Percentiles rank a stretch among this genome's conserved stretches.
phyloP scores from a whole-genome alignment of 2,797 vertebrate genomes.

The Helarctos malayanus region DNA sequence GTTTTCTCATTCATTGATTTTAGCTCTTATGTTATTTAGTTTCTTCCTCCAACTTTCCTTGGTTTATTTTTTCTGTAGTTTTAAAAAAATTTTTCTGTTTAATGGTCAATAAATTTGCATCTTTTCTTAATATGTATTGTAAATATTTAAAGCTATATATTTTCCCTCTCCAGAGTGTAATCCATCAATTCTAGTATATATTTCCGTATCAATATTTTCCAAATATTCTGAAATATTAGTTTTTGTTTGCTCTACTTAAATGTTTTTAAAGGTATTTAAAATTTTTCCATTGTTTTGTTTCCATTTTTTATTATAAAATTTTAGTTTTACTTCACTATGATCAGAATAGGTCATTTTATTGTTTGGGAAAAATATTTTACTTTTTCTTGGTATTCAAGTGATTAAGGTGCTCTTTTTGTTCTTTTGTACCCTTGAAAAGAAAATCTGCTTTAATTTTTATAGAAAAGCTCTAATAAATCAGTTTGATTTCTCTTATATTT shows the following conservation, averaged over 20 bases:
- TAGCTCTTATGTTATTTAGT: not conserved
- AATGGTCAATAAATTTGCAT: not conserved
- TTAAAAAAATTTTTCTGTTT: not conserved
- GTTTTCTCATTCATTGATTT: slow-evolving; percentile 20
- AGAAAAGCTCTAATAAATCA: not conserved
- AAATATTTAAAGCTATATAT: not conserved
- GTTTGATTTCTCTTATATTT: not conserved
- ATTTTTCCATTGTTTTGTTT: not conserved
- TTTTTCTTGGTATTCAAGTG: not conserved
- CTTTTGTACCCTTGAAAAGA: not conserved
- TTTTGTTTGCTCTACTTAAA: slow-evolving; percentile 1
- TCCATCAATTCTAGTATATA: not conserved
- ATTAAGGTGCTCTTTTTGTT: not conserved
- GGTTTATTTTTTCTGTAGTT: not conserved
- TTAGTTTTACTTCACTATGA: not conserved
- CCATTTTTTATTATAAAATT: not conserved
- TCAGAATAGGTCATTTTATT: not conserved
- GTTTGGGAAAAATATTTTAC: not conserved
- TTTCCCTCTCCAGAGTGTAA: not conserved
- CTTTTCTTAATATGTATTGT: not conserved
- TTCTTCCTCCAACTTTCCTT: not conserved
- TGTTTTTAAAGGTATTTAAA: not conserved
- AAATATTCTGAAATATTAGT: not conserved
- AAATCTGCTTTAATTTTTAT: not conserved
- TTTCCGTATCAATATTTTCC: not conserved